Conservation (phyloP, 2,113 vertebrate species). For the Arvicanthis niloticus region DNA sequence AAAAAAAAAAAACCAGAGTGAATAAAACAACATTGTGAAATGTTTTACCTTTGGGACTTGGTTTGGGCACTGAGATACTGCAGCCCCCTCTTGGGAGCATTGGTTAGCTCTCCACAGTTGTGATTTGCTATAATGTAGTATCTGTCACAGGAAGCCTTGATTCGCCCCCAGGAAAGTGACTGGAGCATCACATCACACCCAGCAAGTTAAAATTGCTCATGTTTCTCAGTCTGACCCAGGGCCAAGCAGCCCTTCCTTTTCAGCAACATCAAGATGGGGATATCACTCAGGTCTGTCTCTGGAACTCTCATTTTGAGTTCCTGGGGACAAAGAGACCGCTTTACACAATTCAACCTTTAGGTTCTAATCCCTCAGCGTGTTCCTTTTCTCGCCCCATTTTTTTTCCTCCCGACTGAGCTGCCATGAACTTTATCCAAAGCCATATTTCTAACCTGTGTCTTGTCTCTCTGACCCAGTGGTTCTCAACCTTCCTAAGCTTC, state of each 20-base stretch:
- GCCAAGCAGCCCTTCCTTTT: slow-evolving; percentile 57
- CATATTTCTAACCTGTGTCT: background rate
- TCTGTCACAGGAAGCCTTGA: slow-evolving; percentile 68
- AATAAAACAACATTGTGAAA: slow-evolving; percentile 49
- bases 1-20: slow-evolving; percentile 41
- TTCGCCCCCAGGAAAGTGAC: slow-evolving; percentile 76
- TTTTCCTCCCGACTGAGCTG: slow-evolving; percentile 34
- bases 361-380: background rate
- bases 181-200: slow-evolving; percentile 74
- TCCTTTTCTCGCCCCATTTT: slow-evolving; percentile 59
- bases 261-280: slow-evolving; percentile 53
- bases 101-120: slow-evolving; percentile 38
- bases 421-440: background rate
- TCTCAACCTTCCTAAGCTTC: background rate
- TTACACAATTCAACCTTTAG: background rate
- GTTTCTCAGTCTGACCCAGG: slow-evolving; percentile 74
- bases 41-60: slow-evolving; percentile 70
- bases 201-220: slow-evolving; percentile 72
- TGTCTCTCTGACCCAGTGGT: background rate
- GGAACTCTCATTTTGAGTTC: slow-evolving; percentile 5
- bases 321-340: background rate
- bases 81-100: background rate
- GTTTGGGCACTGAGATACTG: slow-evolving; percentile 54
- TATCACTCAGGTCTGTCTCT: slow-evolving; percentile 60
- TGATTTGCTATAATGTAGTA: slow-evolving; percentile 59